These are phyloP conservation scores for Sebastes iracundus DNA, from an alignment of 2,797 vertebrate species.

Conservation along the genomic window DNA sequence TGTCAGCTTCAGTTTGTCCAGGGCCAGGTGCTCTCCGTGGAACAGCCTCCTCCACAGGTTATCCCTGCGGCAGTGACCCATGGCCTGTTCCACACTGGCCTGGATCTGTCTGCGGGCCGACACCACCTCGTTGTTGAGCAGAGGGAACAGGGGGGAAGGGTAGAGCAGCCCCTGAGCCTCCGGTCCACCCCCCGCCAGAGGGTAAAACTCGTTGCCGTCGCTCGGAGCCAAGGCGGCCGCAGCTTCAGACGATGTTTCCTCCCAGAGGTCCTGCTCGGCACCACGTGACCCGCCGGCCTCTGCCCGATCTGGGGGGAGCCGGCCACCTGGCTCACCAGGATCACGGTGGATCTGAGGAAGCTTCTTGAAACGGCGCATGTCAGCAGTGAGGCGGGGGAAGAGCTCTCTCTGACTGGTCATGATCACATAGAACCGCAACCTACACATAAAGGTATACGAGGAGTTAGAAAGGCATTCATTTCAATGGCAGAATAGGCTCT, in stretches of 20 bases:
- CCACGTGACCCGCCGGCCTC: conserved; percentile 64
- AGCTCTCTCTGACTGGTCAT: conserved; percentile 98
- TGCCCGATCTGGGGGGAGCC: conserved; percentile 64
- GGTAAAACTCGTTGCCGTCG: conserved; percentile 82
- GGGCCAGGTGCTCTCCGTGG: conserved; percentile 92
- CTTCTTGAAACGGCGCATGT: conserved; percentile 96
- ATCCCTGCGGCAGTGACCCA: conserved; percentile 96
- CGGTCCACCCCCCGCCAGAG: conserved; percentile 11
- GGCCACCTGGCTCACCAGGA: conserved; percentile 79
- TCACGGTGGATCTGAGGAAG: conserved; percentile 89
- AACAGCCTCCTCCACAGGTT: conserved; percentile 97
- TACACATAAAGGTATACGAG: conserved; percentile 47
- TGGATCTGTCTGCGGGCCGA: conserved; percentile 89
- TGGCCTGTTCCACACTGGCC: conserved; percentile 92
- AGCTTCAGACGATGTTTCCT: conserved; percentile 49
- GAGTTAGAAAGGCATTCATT: background rate
- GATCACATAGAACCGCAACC: conserved; percentile 93
- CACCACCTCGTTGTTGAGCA: conserved; percentile 90
- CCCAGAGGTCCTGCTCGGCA: conserved; percentile 79
- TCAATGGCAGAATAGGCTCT: background rate
- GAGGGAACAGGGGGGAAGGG: conserved; percentile 88
- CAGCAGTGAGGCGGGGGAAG: conserved; percentile 94
- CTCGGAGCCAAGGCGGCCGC: conserved; percentile 39
- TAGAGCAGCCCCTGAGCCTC: conserved; percentile 82
- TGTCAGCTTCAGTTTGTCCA: conserved; percentile 93